Evolutionary conservation across 2,797 vertebrate genomes (phyloP).

Genomic region (Hafferia zeledoni): DNA sequence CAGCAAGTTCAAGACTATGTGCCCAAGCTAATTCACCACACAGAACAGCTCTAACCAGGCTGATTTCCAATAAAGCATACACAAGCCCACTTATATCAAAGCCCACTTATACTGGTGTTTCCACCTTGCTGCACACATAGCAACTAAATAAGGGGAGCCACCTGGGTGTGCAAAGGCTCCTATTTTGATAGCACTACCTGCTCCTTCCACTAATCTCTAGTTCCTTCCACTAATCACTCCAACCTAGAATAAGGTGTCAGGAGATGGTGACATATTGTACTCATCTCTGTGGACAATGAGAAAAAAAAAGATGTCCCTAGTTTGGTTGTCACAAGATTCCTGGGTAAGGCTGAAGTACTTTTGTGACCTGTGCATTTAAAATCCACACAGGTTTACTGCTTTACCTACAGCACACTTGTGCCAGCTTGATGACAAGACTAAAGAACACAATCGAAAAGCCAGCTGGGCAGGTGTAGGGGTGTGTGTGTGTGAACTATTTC

Average conservation of each 20-base stretch:
- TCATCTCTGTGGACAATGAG: neutral
- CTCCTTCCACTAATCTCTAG: neutral
- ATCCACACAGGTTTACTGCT: neutral
- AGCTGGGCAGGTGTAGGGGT: neutral
- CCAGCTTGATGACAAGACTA: neutral
- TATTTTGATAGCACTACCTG: neutral
- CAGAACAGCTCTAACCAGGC: neutral
- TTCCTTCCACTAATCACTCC: neutral
- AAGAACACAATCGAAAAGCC: accelerated
- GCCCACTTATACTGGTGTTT: neutral
- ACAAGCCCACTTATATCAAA: neutral
- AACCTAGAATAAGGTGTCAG: neutral
- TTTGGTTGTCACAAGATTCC: neutral
- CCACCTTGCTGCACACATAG: neutral
- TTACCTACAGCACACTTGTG: neutral
- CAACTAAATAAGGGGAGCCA: neutral
- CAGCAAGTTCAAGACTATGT: neutral
- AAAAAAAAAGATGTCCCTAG: neutral
- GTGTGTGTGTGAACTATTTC: neutral
- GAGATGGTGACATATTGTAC: neutral
- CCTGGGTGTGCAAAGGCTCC: neutral
- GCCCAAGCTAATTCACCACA: neutral
- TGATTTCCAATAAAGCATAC: neutral
- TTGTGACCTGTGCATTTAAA: neutral
- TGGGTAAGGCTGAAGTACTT: neutral